These are phyloP conservation scores for Chymomyza caudatula DNA, from an alignment of 2,888 invertebrate species.

Conservation along the genomic window DNA sequence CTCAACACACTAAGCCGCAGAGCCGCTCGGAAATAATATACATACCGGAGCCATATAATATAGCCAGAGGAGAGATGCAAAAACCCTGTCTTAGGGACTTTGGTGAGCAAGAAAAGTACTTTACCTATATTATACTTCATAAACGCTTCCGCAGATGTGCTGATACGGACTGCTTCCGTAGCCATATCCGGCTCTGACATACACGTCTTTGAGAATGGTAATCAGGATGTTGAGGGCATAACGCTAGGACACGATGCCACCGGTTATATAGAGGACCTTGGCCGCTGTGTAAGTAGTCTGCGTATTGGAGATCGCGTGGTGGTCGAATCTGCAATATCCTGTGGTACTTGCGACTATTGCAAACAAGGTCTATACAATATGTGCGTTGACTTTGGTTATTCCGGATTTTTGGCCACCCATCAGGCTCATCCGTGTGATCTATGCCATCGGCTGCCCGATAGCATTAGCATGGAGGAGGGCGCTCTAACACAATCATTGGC, in stretches of 20 bases:
- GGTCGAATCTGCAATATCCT: conserved; percentile 94
- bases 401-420: conserved; percentile 65
- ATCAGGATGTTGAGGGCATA: conserved; percentile 45
- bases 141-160: conserved; percentile 80
- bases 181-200: conserved; percentile 97
- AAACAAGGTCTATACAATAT: conserved; percentile 79
- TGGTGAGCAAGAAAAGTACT: conserved; percentile 37
- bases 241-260: conserved; percentile 95
- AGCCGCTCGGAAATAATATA: conserved; percentile 35
- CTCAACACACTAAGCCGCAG: neutral
- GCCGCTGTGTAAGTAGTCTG: conserved; percentile 82
- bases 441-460: conserved; percentile 65
- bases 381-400: conserved; percentile 61
- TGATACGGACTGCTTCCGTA: conserved; percentile 85
- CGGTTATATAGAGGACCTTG: conserved; percentile 85
- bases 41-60: conserved; percentile 48
- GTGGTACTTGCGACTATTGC: conserved; percentile 89
- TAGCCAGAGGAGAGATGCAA: conserved; percentile 30
- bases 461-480: conserved; percentile 60
- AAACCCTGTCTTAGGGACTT: conserved; percentile 50
- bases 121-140: neutral
- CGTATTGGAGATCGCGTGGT: conserved; percentile 92
- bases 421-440: conserved; percentile 70
- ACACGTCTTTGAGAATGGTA: conserved; percentile 83
- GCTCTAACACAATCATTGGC: conserved; percentile 66